Evolutionary conservation across 2,888 invertebrate species (phyloP).

Genomic region (Tortrix viridana): DNA sequence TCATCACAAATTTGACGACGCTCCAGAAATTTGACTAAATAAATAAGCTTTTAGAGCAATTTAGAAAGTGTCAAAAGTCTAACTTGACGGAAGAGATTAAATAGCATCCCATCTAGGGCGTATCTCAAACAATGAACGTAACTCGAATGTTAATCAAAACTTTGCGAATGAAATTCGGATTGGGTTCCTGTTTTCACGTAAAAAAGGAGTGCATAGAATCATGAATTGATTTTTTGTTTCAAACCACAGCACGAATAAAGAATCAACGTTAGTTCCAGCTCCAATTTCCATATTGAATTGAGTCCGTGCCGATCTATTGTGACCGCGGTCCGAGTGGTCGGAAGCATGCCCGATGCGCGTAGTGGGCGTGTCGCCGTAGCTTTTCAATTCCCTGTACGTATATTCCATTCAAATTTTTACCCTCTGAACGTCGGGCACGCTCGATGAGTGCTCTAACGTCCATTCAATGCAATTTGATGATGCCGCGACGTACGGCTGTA

Average conservation of each 20-base stretch:
- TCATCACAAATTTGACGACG: conserved; percentile 55
- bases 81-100: conserved; percentile 47
- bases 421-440: conserved; percentile 67
- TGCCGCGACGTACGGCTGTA: conserved; percentile 62
- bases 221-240: conserved; percentile 21
- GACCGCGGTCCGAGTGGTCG: conserved; percentile 70
- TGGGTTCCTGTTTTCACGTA: conserved; percentile 10
- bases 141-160: conserved; percentile 36
- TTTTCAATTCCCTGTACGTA: conserved; percentile 62
- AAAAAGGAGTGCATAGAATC: conserved; percentile 1
- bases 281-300: conserved; percentile 78
- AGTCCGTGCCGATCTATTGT: conserved; percentile 70
- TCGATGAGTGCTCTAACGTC: conserved; percentile 78
- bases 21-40: conserved; percentile 53
- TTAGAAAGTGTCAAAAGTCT: conserved; percentile 56
- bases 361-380: conserved; percentile 59
- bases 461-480: conserved; percentile 82
- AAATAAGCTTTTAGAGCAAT: conserved; percentile 59
- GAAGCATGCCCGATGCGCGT: conserved; percentile 66
- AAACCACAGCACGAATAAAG: conserved; percentile 39
- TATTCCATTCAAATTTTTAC: conserved; percentile 83
- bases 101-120: conserved; percentile 27
- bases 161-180: conserved; percentile 26
- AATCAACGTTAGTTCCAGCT: conserved; percentile 60
- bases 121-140: conserved; percentile 32